A percentile compares a stretch with the other conserved stretches of the same genome.
Evolutionary conservation across 2,113 vertebrate species (phyloP).

Genomic region (Cephalopterus ornatus): DNA sequence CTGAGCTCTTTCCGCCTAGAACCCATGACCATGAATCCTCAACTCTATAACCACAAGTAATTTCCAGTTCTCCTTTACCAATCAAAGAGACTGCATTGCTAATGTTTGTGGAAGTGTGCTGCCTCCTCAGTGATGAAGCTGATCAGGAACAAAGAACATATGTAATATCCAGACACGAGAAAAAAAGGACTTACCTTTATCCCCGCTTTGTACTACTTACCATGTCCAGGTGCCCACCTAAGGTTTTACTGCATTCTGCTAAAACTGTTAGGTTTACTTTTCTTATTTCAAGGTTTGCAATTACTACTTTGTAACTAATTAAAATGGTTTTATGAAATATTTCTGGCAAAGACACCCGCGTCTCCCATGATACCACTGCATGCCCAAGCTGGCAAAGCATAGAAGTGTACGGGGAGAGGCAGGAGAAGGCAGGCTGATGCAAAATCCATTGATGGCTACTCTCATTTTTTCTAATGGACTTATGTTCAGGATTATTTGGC

Average conservation of each 20-base stretch:
- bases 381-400: neutral
- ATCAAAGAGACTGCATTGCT: neutral
- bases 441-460: neutral
- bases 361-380: neutral
- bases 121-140: neutral
- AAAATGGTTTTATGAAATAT: neutral
- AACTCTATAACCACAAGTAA: neutral
- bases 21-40: neutral
- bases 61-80: neutral
- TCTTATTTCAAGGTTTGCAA: neutral
- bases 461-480: slow-evolving; percentile 22
- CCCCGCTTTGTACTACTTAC: neutral
- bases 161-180: neutral
- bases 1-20: neutral
- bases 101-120: neutral
- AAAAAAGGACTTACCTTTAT: neutral
- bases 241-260: neutral
- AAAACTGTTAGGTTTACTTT: neutral
- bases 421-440: neutral
- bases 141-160: neutral
- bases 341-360: neutral
- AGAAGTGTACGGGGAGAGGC: neutral
- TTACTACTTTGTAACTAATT: neutral
- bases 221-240: neutral
- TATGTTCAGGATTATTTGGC: slow-evolving; percentile 35